phyloP scores from a whole-genome alignment of 1,140 invertebrate genomes.

The Delia radicum region DNA sequence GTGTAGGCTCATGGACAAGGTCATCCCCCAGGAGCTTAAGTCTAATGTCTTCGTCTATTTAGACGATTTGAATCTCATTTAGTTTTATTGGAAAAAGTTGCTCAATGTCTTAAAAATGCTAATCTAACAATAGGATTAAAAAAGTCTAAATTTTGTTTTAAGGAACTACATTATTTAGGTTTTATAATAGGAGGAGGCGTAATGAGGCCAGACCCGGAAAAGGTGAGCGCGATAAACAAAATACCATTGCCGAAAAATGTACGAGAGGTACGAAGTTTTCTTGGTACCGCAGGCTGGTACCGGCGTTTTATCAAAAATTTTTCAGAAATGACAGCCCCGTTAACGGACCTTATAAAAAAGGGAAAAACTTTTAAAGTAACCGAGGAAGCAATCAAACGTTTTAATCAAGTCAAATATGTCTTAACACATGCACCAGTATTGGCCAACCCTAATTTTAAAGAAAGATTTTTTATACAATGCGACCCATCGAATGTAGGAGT shows the following conservation, averaged over 20 bases:
- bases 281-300: conserved; percentile 50
- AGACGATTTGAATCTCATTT: neutral
- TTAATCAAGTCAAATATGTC: neutral
- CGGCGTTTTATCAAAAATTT: conserved; percentile 48
- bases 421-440: neutral
- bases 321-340: conserved; percentile 29
- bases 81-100: neutral
- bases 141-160: conserved; percentile 54
- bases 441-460: neutral
- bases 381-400: neutral
- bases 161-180: conserved; percentile 17
- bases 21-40: neutral
- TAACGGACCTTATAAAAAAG: conserved; percentile 35
- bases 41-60: neutral
- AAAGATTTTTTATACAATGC: neutral
- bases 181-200: conserved; percentile 36
- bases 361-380: neutral
- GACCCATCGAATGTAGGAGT: neutral
- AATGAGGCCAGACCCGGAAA: conserved; percentile 13
- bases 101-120: neutral
- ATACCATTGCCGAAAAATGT: neutral
- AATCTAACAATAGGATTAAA: conserved; percentile 19
- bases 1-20: conserved; percentile 21
- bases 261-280: conserved; percentile 32
- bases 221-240: neutral